Conservation (phyloP, 2,888 invertebrate species). For the Laspeyria flexula region DNA sequence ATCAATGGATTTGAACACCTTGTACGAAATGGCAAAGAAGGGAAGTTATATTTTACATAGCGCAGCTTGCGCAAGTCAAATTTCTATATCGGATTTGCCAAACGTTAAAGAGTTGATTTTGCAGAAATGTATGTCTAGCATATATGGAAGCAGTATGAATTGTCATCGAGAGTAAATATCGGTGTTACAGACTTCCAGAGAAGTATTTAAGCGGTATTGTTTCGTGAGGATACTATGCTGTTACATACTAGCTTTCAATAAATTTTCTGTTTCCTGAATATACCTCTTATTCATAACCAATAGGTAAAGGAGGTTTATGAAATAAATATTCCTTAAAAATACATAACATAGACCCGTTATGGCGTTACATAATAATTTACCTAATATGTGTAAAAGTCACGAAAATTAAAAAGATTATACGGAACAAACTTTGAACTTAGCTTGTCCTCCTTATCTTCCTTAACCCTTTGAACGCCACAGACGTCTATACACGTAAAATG, state of each 20-base stretch:
- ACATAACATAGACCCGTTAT: too few species aligned
- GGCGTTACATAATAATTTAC: too few species aligned
- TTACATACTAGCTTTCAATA: constrained; percentile 24
- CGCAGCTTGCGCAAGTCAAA: constrained; percentile 52
- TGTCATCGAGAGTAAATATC: constrained; percentile 20
- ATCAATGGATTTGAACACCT: constrained; percentile 59
- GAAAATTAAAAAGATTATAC: too few species aligned
- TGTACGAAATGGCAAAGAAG: constrained; percentile 70
- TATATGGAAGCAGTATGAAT: constrained; percentile 58
- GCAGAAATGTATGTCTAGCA: constrained; percentile 56
- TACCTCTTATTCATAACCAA: constrained; percentile 21
- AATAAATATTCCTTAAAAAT: too few species aligned
- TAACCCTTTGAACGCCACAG: too few species aligned
- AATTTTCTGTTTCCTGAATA: constrained; percentile 34
- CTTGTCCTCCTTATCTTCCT: too few species aligned
- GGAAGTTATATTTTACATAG: constrained; percentile 39
- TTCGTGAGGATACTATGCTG: constrained; percentile 33
- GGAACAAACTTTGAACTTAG: too few species aligned
- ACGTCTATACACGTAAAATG: too few species aligned
- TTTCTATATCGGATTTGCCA: constrained; percentile 65
- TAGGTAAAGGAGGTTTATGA: too few species aligned
- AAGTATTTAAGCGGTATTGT: constrained; percentile 59
- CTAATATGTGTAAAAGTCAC: too few species aligned
- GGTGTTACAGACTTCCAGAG: constrained; percentile 58
- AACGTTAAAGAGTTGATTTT: constrained; percentile 70